phyloP scores from a whole-genome alignment of 2,113 vertebrate species.

The Sciurus niger region DNA sequence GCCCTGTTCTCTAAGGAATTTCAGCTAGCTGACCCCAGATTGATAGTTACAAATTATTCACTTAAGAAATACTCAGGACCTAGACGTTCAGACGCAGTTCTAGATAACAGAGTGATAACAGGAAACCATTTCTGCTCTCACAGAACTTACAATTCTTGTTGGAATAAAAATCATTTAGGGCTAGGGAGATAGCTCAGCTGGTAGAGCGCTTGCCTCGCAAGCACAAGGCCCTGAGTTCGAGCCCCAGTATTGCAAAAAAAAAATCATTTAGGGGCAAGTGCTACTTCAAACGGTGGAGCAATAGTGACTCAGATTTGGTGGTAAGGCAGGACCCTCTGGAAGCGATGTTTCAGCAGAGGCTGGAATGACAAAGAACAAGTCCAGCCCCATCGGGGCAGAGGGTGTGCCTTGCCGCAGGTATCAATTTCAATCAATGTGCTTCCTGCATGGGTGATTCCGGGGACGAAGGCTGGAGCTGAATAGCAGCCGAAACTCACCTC shows the following conservation, averaged over 20 bases:
- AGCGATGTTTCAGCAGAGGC: background rate
- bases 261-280: background rate
- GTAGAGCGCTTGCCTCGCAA: no score
- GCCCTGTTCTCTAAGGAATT: background rate
- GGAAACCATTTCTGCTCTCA: background rate
- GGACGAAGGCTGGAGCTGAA: background rate
- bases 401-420: background rate
- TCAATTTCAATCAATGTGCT: background rate
- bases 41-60: background rate
- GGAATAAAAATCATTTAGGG: background rate
- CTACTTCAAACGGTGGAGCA: accelerated
- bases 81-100: background rate
- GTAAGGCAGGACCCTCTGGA: background rate
- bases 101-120: background rate
- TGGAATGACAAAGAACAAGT: background rate
- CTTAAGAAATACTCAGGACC: background rate
- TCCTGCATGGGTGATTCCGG: background rate
- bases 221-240: no score
- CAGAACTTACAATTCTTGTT: background rate
- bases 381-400: background rate
- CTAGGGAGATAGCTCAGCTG: no score
- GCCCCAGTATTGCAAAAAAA: background rate
- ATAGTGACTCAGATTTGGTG: no score
- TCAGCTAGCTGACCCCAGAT: background rate
- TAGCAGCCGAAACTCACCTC: background rate